Evolutionary conservation across 2,888 invertebrate species (phyloP).

Genomic region (Brassicogethes aeneus): DNA sequence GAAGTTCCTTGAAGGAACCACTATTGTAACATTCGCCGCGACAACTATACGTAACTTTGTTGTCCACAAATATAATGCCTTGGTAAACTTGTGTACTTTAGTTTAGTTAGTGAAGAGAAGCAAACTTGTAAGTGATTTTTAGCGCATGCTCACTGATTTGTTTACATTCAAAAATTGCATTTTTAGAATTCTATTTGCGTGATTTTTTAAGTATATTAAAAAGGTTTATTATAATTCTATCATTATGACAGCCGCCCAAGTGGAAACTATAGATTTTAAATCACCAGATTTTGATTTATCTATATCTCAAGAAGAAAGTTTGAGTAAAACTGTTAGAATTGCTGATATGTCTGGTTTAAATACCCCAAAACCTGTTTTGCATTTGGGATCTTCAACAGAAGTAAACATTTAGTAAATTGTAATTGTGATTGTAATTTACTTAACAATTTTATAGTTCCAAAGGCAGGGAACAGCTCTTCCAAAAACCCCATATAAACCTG

Average conservation of each 20-base stretch:
- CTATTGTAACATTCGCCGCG: too few species aligned
- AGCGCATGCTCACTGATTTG: too few species aligned
- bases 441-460: slow-evolving; percentile 22
- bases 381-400: slow-evolving; percentile 48
- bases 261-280: slow-evolving; percentile 10
- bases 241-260: slow-evolving; percentile 6
- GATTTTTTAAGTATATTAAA: too few species aligned
- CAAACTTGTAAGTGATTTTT: too few species aligned
- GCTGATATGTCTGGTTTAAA: slow-evolving; percentile 25
- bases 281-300: slow-evolving; percentile 12
- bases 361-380: slow-evolving; percentile 46
- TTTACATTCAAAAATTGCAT: too few species aligned
- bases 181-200: too few species aligned
- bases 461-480: slow-evolving; percentile 24
- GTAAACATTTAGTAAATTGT: slow-evolving; percentile 31
- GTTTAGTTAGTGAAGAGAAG: too few species aligned
- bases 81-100: too few species aligned
- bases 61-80: too few species aligned
- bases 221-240: too few species aligned
- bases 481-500: slow-evolving; percentile 27
- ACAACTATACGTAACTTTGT: too few species aligned
- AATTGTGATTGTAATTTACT: slow-evolving; percentile 1
- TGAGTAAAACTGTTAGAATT: slow-evolving; percentile 15
- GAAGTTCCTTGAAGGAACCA: too few species aligned
- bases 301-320: slow-evolving; percentile 18